Percentiles rank a stretch among this genome's conserved stretches.
These are phyloP conservation scores for Scotopteryx bipunctaria DNA, from an alignment of 2,888 invertebrate genomes.

Conservation along the genomic window DNA sequence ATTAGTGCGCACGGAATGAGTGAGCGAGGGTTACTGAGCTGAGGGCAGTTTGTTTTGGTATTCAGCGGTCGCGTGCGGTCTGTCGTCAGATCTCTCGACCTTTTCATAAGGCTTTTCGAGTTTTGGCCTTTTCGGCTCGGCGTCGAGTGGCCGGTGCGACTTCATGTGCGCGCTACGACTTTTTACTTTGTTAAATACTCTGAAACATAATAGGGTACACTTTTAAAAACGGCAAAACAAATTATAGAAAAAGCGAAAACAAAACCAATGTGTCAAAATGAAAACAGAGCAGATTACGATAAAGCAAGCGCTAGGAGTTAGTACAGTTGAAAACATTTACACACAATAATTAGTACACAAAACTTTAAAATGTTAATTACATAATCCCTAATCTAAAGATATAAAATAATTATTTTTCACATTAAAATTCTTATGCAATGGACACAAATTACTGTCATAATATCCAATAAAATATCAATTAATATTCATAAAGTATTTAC, in stretches of 20 bases:
- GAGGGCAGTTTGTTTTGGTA: slow-evolving; percentile 66
- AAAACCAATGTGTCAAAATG: slow-evolving; percentile 43
- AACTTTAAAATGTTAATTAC: slow-evolving; percentile 51
- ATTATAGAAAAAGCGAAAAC: slow-evolving; percentile 50
- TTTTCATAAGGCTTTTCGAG: slow-evolving; percentile 84
- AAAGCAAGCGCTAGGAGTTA: slow-evolving; percentile 69
- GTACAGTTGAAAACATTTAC: slow-evolving; percentile 58
- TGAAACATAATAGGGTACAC: slow-evolving; percentile 84
- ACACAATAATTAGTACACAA: slow-evolving; percentile 63
- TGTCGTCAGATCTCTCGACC: slow-evolving; percentile 79
- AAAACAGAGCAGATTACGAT: slow-evolving; percentile 51
- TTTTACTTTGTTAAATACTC: slow-evolving; percentile 98
- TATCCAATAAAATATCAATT: slow-evolving; percentile 55
- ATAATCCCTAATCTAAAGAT: slow-evolving; percentile 56
- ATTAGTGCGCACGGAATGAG: slow-evolving; percentile 51
- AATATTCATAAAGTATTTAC: slow-evolving; percentile 56
- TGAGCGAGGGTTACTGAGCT: slow-evolving; percentile 62
- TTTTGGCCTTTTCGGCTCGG: slow-evolving; percentile 88
- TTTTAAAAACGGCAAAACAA: slow-evolving; percentile 74
- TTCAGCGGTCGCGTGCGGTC: slow-evolving; percentile 70
- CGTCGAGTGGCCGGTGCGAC: slow-evolving; percentile 96
- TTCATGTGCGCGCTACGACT: slow-evolving; percentile 99
- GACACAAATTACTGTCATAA: slow-evolving; percentile 64
- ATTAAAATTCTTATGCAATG: slow-evolving; percentile 58
- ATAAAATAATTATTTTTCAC: slow-evolving; percentile 58